Evolutionary conservation across 2,888 invertebrate genomes (phyloP), one percentile per base, ranked within the genome.

Genomic region (Hipparchia semele): DNA sequence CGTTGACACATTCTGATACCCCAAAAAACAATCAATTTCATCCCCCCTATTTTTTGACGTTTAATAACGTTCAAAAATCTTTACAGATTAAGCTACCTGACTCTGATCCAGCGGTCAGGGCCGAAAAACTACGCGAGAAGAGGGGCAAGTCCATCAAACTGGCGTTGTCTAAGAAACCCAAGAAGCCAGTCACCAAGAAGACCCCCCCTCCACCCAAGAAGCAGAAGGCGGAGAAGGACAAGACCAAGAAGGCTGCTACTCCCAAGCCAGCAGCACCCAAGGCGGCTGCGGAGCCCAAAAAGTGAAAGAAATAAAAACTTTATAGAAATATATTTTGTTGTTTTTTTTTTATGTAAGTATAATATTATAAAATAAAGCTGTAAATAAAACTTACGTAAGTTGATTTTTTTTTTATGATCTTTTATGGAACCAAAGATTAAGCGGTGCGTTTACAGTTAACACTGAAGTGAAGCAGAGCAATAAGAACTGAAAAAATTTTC

Each of bases 101-200:
- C 0, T 80, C 82, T 23, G 89, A 94, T 77, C 86, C 92, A 3
- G 94, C 94, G 0, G 90, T 94, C 60, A 94, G 89, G 71, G 91
- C 94, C 0, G 87, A 94, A 68, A 94, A 94, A 67, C 82, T 95
- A 3, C 90, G 95, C 68, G 91, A 92, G 53, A 92, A 86, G 74
- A 89, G 95, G 69, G 86, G 90, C n/a, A 94, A 90, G 73, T 87
- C 91, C 2, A 92, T 95, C 76, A 90, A 94, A 80, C 92, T 95
- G 53, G 94, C 92, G 0, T 86, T 92, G 53, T 87, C 94, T 1
- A 94, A 92, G 78, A 95, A 95, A 76, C 94, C 94, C 33, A 95
- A 95, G 86, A 92, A 94, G 87, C 88, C 92, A 0, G 88, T 79
- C n/a, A 84, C 84, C 0, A 91, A 94, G 85, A 94, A 94, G 74